phyloP scores from a whole-genome alignment of 2,888 invertebrate species.

The Drosophila tripunctata region DNA sequence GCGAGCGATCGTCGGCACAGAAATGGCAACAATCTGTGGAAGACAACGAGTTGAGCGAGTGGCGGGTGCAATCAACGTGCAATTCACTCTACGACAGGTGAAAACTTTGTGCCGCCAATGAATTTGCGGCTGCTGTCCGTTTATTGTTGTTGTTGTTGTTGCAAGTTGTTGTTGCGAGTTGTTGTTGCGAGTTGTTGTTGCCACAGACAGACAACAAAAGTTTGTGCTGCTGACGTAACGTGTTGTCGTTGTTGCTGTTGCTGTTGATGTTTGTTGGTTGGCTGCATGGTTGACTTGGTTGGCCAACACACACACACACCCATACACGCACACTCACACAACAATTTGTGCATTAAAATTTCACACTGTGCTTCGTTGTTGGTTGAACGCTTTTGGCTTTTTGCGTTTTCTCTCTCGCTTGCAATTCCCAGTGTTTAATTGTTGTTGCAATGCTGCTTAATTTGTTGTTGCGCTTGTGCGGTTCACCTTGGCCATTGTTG shows the following conservation, averaged over 20 bases:
- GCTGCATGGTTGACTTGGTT: conserved; percentile 50
- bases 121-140: conserved; percentile 47
- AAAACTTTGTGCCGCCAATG: conserved; percentile 71
- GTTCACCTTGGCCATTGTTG: conserved; percentile 31
- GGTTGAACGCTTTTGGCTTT: conserved; percentile 66
- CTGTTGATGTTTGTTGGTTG: conserved; percentile 66
- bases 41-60: conserved; percentile 11
- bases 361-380: conserved; percentile 60
- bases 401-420: conserved; percentile 43
- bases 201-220: conserved; percentile 66
- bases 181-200: conserved; percentile 45
- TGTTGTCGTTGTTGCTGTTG: conserved; percentile 40
- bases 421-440: conserved; percentile 25
- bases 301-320: conserved; percentile 43
- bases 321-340: conserved; percentile 36
- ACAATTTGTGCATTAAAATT: conserved; percentile 70
- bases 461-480: conserved; percentile 29
- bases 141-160: conserved; percentile 22
- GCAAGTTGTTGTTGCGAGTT: conserved; percentile 4
- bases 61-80: conserved; percentile 72
- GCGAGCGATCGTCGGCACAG: conserved; percentile 49
- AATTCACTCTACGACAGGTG: conserved; percentile 68
- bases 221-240: conserved; percentile 51
- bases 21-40: conserved; percentile 71
- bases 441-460: conserved; percentile 43